phyloP scores from a whole-genome alignment of 1,140 invertebrate species.

The Meloidogyne exigua region DNA sequence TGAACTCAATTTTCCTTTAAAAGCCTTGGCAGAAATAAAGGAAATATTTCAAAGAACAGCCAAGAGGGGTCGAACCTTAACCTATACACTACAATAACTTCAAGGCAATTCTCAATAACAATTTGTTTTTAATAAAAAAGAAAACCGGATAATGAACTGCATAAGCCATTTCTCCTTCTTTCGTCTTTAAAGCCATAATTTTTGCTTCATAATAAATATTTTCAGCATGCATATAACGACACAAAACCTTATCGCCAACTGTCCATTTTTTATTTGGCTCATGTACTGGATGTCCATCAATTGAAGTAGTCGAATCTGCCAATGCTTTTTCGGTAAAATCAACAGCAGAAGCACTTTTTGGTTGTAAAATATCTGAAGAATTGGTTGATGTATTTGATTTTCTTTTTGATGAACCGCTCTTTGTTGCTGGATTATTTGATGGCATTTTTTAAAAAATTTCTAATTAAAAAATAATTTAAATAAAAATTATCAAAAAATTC shows the following conservation, averaged over 20 bases:
- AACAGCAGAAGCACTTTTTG: conserved; percentile 7
- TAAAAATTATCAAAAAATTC: neutral
- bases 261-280: conserved; percentile 22
- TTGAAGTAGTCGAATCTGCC: neutral
- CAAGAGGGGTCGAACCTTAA: too few species aligned
- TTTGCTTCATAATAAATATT: conserved; percentile 40
- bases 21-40: too few species aligned
- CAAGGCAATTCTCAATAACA: too few species aligned
- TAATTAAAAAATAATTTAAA: neutral
- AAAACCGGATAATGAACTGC: conserved; percentile 36
- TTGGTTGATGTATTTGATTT: neutral
- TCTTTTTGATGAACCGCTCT: conserved; percentile 3
- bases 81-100: too few species aligned
- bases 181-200: conserved; percentile 26
- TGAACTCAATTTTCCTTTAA: conserved; percentile 12
- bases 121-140: conserved; percentile 22
- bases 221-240: conserved; percentile 28
- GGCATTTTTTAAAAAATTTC: conserved; percentile 4
- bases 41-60: too few species aligned
- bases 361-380: neutral
- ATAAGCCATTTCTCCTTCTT: conserved; percentile 29
- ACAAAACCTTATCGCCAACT: conserved; percentile 24
- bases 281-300: conserved; percentile 3
- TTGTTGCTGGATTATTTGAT: neutral
- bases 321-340: neutral